Percentiles rank a stretch among this genome's conserved stretches.
These are phyloP conservation scores for Semaprochilodus insignis DNA, from an alignment of 2,797 vertebrate species.

Conservation along the genomic window DNA sequence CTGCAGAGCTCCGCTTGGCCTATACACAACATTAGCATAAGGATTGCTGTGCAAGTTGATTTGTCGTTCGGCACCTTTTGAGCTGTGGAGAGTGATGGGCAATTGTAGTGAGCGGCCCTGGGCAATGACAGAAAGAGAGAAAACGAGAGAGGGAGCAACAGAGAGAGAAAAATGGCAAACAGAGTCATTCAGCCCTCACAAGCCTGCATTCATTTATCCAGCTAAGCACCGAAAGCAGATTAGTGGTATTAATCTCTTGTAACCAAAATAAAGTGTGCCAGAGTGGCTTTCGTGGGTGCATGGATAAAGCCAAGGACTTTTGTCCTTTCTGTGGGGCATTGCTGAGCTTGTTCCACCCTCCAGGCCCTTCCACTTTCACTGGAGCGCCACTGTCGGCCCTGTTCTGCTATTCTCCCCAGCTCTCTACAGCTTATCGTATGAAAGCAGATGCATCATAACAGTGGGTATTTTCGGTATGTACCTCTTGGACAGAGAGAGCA, in stretches of 20 bases:
- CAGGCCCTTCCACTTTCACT: constrained; percentile 33
- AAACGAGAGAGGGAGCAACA: not conserved
- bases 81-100: constrained; percentile 39
- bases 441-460: constrained; percentile 46
- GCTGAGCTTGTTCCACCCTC: constrained; percentile 26
- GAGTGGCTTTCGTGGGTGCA: constrained; percentile 17
- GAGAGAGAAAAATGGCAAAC: constrained; percentile 24
- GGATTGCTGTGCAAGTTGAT: constrained; percentile 43
- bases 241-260: constrained; percentile 58
- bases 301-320: constrained; percentile 35
- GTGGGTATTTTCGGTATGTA: constrained; percentile 46
- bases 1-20: not conserved
- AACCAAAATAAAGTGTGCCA: constrained; percentile 55
- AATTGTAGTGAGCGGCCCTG: constrained; percentile 45
- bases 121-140: constrained; percentile 49
- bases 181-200: constrained; percentile 45
- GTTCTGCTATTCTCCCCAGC: constrained; percentile 20
- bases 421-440: constrained; percentile 42
- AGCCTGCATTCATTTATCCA: constrained; percentile 53
- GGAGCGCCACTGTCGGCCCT: constrained; percentile 15
- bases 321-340: constrained; percentile 52
- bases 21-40: constrained; percentile 8
- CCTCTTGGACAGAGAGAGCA: constrained; percentile 33
- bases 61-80: constrained; percentile 44
- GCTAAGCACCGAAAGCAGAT: constrained; percentile 55